Base-by-base conservation (phyloP, 2,797 vertebrate species). In the Diplodus sargus region DNA sequence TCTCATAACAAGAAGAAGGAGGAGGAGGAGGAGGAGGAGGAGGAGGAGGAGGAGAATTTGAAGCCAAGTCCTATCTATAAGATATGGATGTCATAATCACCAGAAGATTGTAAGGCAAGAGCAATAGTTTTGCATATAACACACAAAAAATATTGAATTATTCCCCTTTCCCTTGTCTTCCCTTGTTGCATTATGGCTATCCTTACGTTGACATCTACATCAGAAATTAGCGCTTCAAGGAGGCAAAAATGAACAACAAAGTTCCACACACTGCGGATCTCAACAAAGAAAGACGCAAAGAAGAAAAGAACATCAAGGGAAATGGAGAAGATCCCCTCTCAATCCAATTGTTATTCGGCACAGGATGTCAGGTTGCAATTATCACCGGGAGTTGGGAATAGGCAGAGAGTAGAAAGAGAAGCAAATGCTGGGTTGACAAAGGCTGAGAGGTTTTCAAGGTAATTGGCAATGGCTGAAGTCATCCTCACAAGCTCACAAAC, bases 331-430 rank as follows among this genome's bases (percentile, higher is more conserved):
- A 73, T 78, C 52, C 79, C 88, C 77, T 9, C 63, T 74, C 47
- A 5, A 68, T 59, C 79, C 61, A 56, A 84, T 93, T 92, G 84
- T 90, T 92, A 90, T 92, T 92, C 91, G 76, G 79, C 61, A 61
- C 82, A 83, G 57, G 78, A 71, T 83, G 89, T 81, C 75, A 81
- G 78, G 67, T 82, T 89, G 82, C 81, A 87, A 90, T 91, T 89
- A 91, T 86, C 69, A 81, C 68, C 61, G 70, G 61, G 73, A 82
- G 76, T 65, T 79, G 71, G 73, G 78, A 85, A 86, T 59, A 84
- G 82, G 56, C 70, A 87, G 81, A 85, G 60, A 85, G 60, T 51
- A 74, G 74, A 85, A 79, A 86, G 49, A 84, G 67, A 7, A 59
- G 60, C 64, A 79, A 85, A 85, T 48, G 58, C 30, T 43, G 34